phyloP scores from a whole-genome alignment of 92 coral and sea anemone species.

The Desmophyllum pertusum region DNA sequence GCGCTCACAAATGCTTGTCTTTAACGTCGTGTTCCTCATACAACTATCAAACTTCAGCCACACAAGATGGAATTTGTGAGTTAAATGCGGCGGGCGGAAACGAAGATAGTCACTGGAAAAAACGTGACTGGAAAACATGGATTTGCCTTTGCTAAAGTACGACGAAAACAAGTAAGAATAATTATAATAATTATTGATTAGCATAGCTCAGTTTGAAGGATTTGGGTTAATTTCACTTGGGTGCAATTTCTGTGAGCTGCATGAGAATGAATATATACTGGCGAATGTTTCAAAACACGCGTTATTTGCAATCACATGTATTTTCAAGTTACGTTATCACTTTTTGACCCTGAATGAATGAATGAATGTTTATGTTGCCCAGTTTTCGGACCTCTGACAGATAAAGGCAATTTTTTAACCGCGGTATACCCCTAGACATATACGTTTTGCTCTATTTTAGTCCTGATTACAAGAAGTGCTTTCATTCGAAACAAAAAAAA shows the following conservation, averaged over 20 bases:
- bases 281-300: not conserved
- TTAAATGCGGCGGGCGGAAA: conserved; percentile 1
- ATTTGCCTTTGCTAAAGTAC: not conserved
- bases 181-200: not conserved
- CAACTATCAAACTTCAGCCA: not conserved
- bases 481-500: too few species aligned
- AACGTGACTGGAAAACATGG: not conserved
- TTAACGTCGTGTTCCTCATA: not conserved
- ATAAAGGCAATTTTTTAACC: not conserved
- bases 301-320: not conserved
- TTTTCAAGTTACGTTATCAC: not conserved
- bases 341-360: not conserved
- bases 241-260: not conserved
- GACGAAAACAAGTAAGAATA: not conserved
- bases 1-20: conserved; percentile 15
- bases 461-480: too few species aligned
- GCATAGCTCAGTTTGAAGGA: not conserved
- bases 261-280: not conserved
- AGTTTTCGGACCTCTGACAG: not conserved
- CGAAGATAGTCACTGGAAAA: not conserved
- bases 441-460: too few species aligned
- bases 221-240: not conserved
- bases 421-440: too few species aligned
- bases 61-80: not conserved
- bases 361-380: not conserved